Conservation (phyloP, 2,888 invertebrate species). For the Thymelicus lineola region DNA sequence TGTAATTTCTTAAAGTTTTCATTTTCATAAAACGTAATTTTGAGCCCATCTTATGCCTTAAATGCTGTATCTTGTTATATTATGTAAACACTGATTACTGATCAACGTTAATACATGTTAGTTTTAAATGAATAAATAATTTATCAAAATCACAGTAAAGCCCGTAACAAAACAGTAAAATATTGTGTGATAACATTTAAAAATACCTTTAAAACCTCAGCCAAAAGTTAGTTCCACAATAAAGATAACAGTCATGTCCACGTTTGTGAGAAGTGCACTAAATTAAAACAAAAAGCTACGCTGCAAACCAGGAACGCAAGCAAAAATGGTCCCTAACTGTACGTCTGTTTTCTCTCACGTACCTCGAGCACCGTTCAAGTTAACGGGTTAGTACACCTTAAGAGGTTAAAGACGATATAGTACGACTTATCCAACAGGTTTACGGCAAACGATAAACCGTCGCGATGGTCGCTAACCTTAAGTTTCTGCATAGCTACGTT, state of each 20-base stretch:
- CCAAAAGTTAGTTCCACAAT: constrained; percentile 57
- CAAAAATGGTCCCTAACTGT: constrained; percentile 43
- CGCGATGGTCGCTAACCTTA: constrained; percentile 53
- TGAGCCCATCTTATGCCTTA: too few relatives aligned
- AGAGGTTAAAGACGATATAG: constrained; percentile 67
- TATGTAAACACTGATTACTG: too few relatives aligned
- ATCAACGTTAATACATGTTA: too few relatives aligned
- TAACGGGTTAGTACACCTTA: constrained; percentile 65
- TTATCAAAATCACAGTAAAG: background rate
- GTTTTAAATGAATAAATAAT: too few relatives aligned
- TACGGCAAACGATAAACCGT: constrained; percentile 72
- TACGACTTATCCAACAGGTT: constrained; percentile 69
- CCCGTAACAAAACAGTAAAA: background rate
- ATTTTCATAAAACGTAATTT: too few relatives aligned
- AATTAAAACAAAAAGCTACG: constrained; percentile 69
- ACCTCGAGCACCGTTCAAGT: constrained; percentile 52
- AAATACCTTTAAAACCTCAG: constrained; percentile 12
- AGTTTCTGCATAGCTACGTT: constrained; percentile 46
- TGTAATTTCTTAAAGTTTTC: too few relatives aligned
- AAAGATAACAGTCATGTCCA: constrained; percentile 63
- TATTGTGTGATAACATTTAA: background rate
- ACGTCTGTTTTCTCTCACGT: constrained; percentile 52
- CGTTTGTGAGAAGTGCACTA: constrained; percentile 60
- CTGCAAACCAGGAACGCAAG: constrained; percentile 40
- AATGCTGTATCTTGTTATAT: too few relatives aligned